These are phyloP conservation scores for Eretmochelys imbricata DNA, from an alignment of 2,113 vertebrate species.

Conservation along the genomic window DNA sequence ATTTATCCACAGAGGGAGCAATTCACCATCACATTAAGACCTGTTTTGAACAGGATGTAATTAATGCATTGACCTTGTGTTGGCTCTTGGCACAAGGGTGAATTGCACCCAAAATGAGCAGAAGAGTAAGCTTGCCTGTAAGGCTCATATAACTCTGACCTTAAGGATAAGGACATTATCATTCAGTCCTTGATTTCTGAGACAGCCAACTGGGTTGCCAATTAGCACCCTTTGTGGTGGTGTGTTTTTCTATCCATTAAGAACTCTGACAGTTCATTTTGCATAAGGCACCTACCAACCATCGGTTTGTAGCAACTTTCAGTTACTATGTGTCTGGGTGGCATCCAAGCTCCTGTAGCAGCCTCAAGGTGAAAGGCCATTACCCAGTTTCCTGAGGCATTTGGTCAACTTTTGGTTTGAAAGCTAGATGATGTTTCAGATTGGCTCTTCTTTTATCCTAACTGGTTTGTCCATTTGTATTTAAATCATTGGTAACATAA, in stretches of 20 bases:
- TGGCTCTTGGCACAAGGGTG: neutral
- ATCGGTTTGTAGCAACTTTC: neutral
- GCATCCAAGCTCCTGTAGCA: neutral
- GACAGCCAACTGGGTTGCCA: rapidly evolving
- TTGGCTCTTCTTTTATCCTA: neutral
- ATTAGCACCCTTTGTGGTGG: rapidly evolving
- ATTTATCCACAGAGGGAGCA: neutral
- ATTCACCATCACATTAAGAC: rapidly evolving
- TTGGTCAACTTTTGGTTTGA: neutral
- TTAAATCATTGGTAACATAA: neutral
- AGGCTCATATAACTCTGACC: neutral
- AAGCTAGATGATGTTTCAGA: neutral
- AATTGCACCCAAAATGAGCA: neutral
- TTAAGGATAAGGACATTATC: neutral
- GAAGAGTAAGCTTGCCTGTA: neutral
- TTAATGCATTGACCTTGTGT: neutral
- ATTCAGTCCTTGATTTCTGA: neutral
- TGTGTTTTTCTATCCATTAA: neutral
- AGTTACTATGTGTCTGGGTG: rapidly evolving
- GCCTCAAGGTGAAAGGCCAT: neutral
- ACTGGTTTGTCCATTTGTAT: neutral
- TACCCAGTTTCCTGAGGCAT: neutral
- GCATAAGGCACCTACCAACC: neutral
- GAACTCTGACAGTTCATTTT: neutral
- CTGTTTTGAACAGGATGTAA: neutral